phyloP scores from a whole-genome alignment of 1,140 invertebrate species.

The Drosophila simulans region DNA sequence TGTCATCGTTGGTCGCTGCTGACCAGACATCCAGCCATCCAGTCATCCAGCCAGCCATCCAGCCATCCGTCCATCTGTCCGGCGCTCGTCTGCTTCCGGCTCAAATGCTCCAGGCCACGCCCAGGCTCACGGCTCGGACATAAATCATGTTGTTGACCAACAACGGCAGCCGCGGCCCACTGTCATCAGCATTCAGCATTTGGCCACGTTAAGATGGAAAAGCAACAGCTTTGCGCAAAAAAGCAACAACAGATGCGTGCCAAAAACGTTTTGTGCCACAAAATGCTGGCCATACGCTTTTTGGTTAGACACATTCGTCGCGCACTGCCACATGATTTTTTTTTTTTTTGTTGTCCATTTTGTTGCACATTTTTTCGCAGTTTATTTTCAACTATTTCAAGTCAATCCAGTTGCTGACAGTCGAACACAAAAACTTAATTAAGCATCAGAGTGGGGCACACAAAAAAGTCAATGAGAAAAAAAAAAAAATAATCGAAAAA shows the following conservation, averaged over 20 bases:
- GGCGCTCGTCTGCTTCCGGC: conserved; percentile 52
- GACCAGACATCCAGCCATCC: not conserved
- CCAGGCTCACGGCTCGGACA: conserved; percentile 43
- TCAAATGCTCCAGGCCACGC: conserved; percentile 46
- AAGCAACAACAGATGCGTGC: conserved; percentile 39
- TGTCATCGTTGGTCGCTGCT: conserved; percentile 26
- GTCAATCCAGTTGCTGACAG: conserved; percentile 74
- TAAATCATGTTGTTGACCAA: conserved; percentile 63
- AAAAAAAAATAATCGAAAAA: not conserved
- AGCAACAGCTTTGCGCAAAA: conserved; percentile 3
- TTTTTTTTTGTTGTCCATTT: not conserved
- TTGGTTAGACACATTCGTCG: conserved; percentile 52
- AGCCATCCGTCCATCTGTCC: conserved; percentile 16
- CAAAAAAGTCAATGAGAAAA: not conserved
- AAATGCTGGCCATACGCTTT: conserved; percentile 69
- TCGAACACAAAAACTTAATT: conserved; percentile 75
- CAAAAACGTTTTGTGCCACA: conserved; percentile 72
- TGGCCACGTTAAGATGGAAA: conserved; percentile 40
- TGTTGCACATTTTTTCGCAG: conserved; percentile 2
- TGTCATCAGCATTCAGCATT: conserved; percentile 19
- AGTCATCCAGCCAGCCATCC: not conserved
- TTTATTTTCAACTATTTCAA: conserved; percentile 68
- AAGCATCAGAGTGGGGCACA: conserved; percentile 26
- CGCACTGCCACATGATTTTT: conserved; percentile 19
- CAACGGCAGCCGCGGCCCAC: conserved; percentile 48